Evolutionary conservation across 2,113 vertebrate species (phyloP).

Genomic region (Thoracochromis brauschi): DNA sequence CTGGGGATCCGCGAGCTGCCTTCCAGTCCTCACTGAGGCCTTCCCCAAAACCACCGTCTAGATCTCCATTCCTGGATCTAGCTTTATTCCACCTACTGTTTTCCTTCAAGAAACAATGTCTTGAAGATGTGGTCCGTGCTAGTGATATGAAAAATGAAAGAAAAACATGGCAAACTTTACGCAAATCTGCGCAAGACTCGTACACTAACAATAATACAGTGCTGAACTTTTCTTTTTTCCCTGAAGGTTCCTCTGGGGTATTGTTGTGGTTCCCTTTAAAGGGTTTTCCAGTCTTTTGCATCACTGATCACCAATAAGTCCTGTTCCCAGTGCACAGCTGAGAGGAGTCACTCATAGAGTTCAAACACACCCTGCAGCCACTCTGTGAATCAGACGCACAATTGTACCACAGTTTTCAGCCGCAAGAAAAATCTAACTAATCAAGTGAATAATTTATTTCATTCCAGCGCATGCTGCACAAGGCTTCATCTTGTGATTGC

Average conservation of each 20-base stretch:
- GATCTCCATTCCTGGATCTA: neutral
- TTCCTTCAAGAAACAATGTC: neutral
- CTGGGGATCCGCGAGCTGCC: neutral
- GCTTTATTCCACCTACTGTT: neutral
- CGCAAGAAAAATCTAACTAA: neutral
- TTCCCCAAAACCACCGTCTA: neutral
- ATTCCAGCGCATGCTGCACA: neutral
- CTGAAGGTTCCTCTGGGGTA: neutral
- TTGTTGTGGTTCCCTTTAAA: conserved; percentile 33
- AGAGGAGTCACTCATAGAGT: conserved; percentile 1
- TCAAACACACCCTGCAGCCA: neutral
- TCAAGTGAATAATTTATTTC: conserved; percentile 13
- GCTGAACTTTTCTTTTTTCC: neutral
- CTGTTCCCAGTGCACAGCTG: neutral
- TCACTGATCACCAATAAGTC: conserved; percentile 33
- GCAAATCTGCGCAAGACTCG: neutral
- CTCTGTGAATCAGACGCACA: neutral
- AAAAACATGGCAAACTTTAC: neutral
- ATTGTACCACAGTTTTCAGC: neutral
- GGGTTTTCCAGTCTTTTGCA: conserved; percentile 11
- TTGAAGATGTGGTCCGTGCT: neutral
- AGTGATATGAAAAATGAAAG: neutral
- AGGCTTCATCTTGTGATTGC: neutral
- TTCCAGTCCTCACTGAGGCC: neutral
- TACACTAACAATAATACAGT: neutral